Percentiles rank a stretch among this genome's conserved stretches.
Evolutionary conservation across 2,797 vertebrate genomes (phyloP).

Genomic region (Masticophis lateralis): DNA sequence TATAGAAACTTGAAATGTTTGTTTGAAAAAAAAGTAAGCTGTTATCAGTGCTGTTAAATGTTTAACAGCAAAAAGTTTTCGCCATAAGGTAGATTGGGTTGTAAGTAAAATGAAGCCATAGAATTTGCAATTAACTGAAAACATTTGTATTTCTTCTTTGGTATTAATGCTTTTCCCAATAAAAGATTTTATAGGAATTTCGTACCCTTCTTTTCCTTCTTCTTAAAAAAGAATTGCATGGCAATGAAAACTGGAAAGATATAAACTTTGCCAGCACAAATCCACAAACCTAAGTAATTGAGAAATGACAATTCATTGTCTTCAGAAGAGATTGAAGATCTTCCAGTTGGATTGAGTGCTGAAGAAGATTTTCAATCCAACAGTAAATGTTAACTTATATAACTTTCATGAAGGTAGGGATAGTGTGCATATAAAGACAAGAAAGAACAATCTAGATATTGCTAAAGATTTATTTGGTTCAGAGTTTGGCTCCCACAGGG

Average conservation of each 20-base stretch:
- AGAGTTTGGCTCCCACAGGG: not conserved
- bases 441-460: not conserved
- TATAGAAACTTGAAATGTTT: slow-evolving; percentile 3
- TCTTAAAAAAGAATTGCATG: not conserved
- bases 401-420: not conserved
- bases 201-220: not conserved
- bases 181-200: not conserved
- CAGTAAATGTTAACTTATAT: not conserved
- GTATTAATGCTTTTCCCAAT: not conserved
- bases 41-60: slow-evolving; percentile 7
- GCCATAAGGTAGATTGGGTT: slow-evolving; percentile 15
- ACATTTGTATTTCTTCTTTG: not conserved
- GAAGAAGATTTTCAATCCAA: not conserved
- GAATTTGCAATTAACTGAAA: not conserved
- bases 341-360: not conserved
- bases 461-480: not conserved
- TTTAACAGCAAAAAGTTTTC: slow-evolving; percentile 17
- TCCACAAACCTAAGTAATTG: not conserved
- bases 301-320: not conserved
- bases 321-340: not conserved
- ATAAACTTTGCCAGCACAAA: not conserved
- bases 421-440: not conserved
- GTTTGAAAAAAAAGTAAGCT: not conserved
- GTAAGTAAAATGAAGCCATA: not conserved
- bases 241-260: not conserved